These are phyloP conservation scores for Chaetoderma sp. DNA, from an alignment of 2,888 invertebrate species.

Conservation along the genomic window DNA sequence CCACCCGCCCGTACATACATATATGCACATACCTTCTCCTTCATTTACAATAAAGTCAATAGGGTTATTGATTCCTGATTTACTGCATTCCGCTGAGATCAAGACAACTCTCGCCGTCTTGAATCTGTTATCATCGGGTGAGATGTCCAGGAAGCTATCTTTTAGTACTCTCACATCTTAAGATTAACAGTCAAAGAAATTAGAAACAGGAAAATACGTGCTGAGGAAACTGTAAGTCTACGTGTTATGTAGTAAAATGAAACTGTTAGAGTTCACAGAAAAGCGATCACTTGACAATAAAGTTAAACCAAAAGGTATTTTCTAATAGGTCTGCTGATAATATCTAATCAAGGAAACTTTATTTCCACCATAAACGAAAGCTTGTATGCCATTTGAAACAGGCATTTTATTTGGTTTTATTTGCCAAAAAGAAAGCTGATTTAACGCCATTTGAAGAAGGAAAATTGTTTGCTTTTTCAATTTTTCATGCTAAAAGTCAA, in stretches of 20 bases:
- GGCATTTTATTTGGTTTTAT: no score
- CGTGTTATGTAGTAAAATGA: background rate
- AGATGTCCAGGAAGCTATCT: slow-evolving; percentile 51
- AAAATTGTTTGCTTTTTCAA: no score
- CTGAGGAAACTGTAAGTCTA: background rate
- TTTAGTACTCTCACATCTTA: slow-evolving; percentile 51
- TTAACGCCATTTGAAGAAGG: no score
- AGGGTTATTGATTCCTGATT: slow-evolving; percentile 62
- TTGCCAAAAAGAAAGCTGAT: no score
- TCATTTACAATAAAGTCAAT: slow-evolving; percentile 66
- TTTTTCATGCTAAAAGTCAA: no score
- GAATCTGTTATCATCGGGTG: slow-evolving; percentile 55
- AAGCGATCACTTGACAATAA: background rate
- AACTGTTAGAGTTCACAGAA: no score
- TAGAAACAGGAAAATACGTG: no score
- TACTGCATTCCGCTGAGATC: slow-evolving; percentile 63
- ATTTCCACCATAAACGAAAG: no score
- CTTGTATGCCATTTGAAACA: no score
- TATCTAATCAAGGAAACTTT: no score
- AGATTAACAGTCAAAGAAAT: slow-evolving; percentile 31
- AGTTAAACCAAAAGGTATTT: background rate
- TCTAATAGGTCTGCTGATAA: no score
- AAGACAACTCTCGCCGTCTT: slow-evolving; percentile 59
- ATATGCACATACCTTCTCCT: slow-evolving; percentile 58
- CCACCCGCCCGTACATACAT: no score